Conservation (phyloP, 2,888 invertebrate genomes). For the Lottia scabra region DNA sequence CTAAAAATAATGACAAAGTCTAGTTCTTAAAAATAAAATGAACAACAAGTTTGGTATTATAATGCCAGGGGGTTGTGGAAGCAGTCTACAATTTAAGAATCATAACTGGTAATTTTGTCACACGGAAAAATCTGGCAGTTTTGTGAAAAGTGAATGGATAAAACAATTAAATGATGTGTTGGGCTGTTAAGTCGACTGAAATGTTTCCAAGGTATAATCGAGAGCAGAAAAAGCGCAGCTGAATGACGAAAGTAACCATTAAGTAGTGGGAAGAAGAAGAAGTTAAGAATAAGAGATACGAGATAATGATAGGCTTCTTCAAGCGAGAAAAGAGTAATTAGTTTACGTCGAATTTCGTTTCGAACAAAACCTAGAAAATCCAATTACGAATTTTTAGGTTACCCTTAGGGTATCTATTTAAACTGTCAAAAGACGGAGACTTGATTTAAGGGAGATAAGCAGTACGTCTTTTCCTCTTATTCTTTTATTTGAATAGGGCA, state of each 20-base stretch:
- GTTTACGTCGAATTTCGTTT: not conserved
- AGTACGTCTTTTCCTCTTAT: no score
- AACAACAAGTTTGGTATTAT: not conserved
- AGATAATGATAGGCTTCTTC: not conserved
- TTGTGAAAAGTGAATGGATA: not conserved
- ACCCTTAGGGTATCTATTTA: not conserved
- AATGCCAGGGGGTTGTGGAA: not conserved
- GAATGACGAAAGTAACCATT: not conserved
- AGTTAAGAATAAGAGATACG: not conserved
- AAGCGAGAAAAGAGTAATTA: not conserved
- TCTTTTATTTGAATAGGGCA: no score
- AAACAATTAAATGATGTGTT: slow-evolving; percentile 1
- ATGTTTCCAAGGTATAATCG: slow-evolving; percentile 2
- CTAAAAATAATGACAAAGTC: no score
- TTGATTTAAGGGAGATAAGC: not conserved
- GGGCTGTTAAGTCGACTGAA: not conserved
- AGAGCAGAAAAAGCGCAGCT: slow-evolving; percentile 7
- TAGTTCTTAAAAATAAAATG: not conserved
- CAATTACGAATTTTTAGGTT: not conserved
- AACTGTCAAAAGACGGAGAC: not conserved
- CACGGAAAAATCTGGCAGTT: not conserved
- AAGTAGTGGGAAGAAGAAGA: not conserved
- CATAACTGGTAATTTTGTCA: not conserved
- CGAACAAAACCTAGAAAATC: slow-evolving; percentile 2
- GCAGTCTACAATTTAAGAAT: not conserved